Percentiles rank a stretch among this genome's conserved stretches.
Evolutionary conservation across 2,888 invertebrate species (phyloP).

Genomic region (Zelleria hepariella): DNA sequence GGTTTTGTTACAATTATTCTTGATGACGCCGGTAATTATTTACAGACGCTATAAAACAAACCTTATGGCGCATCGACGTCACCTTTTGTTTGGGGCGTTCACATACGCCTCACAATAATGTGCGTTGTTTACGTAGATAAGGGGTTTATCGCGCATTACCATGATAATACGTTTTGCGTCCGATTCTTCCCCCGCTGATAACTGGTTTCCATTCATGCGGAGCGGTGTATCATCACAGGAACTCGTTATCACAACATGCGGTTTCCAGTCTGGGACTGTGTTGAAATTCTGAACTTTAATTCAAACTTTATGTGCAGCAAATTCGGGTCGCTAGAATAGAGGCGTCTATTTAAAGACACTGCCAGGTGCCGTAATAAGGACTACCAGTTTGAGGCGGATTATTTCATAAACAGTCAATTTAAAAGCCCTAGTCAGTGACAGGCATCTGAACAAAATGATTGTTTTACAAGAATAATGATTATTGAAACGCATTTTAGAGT

Average conservation of each 20-base stretch:
- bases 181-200: slow-evolving; percentile 15
- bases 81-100: slow-evolving; percentile 30
- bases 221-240: slow-evolving; percentile 31
- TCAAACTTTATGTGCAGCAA: too few species aligned
- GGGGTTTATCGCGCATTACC: not conserved
- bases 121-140: not conserved
- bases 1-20: not conserved
- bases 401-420: too few species aligned
- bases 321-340: too few species aligned
- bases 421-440: too few species aligned
- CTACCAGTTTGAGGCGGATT: too few species aligned
- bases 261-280: slow-evolving; percentile 22
- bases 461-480: too few species aligned
- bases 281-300: not conserved
- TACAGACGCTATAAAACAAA: slow-evolving; percentile 4
- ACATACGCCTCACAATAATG: not conserved
- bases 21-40: not conserved
- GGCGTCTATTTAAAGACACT: too few species aligned
- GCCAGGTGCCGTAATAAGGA: too few species aligned
- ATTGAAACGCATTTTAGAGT: too few species aligned
- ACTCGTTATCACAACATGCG: slow-evolving; percentile 28
- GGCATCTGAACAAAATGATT: too few species aligned
- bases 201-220: slow-evolving; percentile 20
- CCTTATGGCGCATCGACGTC: slow-evolving; percentile 21
- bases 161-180: slow-evolving; percentile 12